Percentiles rank a stretch among this genome's conserved stretches.
phyloP scores from a whole-genome alignment of 2,797 vertebrate species.

The Onychomys leucogaster region DNA sequence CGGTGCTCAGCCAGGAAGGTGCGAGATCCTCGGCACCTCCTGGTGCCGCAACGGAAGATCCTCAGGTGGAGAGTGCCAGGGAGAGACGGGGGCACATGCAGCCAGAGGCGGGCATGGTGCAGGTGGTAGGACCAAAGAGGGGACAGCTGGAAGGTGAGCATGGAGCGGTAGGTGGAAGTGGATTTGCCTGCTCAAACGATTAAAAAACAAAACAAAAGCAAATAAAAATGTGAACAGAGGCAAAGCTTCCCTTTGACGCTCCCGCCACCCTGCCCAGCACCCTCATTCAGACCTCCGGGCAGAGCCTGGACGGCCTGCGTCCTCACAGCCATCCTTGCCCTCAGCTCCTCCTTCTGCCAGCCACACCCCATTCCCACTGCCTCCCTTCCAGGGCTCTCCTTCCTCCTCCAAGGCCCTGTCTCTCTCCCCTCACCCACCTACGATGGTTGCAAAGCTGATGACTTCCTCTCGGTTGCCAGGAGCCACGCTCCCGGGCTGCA shows the following conservation, averaged over 20 bases:
- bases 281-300: background rate
- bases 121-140: conserved; percentile 51
- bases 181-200: conserved; percentile 59
- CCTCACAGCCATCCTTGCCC: background rate
- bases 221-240: background rate
- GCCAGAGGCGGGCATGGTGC: conserved; percentile 86
- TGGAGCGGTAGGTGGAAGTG: conserved; percentile 49
- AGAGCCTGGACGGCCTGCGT: background rate
- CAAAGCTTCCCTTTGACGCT: background rate
- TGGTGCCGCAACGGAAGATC: conserved; percentile 71
- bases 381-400: background rate
- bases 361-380: background rate
- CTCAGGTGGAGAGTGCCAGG: conserved; percentile 74
- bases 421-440: conserved; percentile 81
- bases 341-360: background rate
- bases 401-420: background rate
- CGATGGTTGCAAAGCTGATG: conserved; percentile 93
- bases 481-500: conserved; percentile 89
- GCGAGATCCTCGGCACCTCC: background rate
- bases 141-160: conserved; percentile 76
- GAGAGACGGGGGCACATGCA: conserved; percentile 77
- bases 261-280: background rate
- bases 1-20: conserved; percentile 69
- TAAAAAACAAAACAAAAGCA: background rate
- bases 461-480: conserved; percentile 92